Evolutionary conservation across 2,113 vertebrate genomes (phyloP).

Genomic region (Desmodus rotundus): DNA sequence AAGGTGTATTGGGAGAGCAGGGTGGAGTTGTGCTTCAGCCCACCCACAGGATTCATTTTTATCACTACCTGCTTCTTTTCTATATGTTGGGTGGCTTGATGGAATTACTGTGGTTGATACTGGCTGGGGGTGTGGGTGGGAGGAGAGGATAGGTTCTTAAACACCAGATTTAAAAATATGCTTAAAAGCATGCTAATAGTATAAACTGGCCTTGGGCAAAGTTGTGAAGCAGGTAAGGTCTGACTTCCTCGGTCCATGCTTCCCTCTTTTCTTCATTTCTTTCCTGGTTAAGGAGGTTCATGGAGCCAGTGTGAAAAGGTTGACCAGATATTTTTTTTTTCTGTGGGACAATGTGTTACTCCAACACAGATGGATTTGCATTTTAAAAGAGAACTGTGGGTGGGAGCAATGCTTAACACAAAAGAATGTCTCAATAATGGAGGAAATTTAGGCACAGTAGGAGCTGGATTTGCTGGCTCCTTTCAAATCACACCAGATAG

Average conservation of each 20-base stretch:
- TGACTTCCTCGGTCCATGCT: background rate
- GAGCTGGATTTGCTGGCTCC: slow-evolving; percentile 37
- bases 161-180: background rate
- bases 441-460: background rate
- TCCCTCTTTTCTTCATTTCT: background rate
- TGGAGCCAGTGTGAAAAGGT: background rate
- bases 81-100: background rate
- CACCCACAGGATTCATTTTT: background rate
- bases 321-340: slow-evolving; percentile 12
- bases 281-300: background rate
- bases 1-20: background rate
- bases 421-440: slow-evolving; percentile 26
- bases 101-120: background rate
- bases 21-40: background rate
- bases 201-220: background rate
- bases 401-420: slow-evolving; percentile 17
- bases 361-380: slow-evolving; percentile 32
- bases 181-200: background rate
- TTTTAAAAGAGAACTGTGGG: slow-evolving; percentile 50
- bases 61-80: slow-evolving; percentile 1
- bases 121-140: background rate
- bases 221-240: background rate
- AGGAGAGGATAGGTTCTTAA: background rate
- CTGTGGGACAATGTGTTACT: background rate
- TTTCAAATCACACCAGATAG: slow-evolving; percentile 54